Percentiles rank a stretch among this genome's conserved stretches.
Evolutionary conservation across 1,140 invertebrate genomes (phyloP).

Genomic region (Cydia splendana): DNA sequence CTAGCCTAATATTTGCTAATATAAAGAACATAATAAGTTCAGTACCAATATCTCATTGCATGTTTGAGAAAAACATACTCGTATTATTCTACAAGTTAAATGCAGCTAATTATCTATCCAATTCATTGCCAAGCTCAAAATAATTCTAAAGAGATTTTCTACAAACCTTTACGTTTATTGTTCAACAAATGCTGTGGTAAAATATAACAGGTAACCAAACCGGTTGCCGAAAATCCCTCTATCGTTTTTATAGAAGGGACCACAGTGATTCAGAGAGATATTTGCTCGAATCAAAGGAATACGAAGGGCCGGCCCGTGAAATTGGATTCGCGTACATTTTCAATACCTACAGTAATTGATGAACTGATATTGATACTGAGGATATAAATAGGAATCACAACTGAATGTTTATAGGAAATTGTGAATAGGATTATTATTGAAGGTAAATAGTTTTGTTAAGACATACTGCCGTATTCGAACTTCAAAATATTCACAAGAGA

Average conservation of each 20-base stretch:
- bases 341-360: conserved; percentile 25
- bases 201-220: conserved; percentile 18
- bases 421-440: too few species aligned
- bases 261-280: background rate
- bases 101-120: too few species aligned
- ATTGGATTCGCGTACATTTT: conserved; percentile 29
- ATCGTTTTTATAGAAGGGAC: conserved; percentile 13
- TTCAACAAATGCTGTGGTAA: background rate
- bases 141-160: background rate
- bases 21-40: too few species aligned
- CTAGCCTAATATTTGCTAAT: too few species aligned
- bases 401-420: background rate
- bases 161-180: background rate
- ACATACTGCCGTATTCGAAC: background rate
- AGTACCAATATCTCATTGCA: too few species aligned
- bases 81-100: too few species aligned
- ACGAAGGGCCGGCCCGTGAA: conserved; percentile 17
- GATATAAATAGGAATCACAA: background rate
- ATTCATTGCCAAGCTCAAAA: too few species aligned
- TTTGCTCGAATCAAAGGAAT: conserved; percentile 26
- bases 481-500: too few species aligned
- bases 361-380: conserved; percentile 1
- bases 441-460: too few species aligned
- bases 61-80: too few species aligned
- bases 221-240: conserved; percentile 12